Conservation (phyloP, 2,113 vertebrate species). For the Salminus brasiliensis region DNA sequence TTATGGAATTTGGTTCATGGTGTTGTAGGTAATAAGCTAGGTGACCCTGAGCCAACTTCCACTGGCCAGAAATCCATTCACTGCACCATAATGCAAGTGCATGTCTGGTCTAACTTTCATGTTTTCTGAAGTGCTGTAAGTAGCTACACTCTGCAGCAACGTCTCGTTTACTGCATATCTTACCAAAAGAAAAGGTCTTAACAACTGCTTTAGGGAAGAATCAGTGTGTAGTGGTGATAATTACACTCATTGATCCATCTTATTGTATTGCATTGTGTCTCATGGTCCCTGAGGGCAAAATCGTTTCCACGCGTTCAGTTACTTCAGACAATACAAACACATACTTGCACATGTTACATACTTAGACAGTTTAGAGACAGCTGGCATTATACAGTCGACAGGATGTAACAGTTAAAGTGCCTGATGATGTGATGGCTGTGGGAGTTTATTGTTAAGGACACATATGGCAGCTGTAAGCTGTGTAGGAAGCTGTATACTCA, state of each 20-base stretch:
- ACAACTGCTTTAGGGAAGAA: neutral
- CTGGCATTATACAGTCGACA: too few species aligned
- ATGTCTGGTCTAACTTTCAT: neutral
- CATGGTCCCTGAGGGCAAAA: too few species aligned
- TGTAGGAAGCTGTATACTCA: too few species aligned
- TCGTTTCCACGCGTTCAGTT: too few species aligned
- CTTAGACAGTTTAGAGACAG: too few species aligned
- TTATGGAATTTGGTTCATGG: neutral
- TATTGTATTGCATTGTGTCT: neutral
- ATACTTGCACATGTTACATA: too few species aligned
- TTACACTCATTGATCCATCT: neutral
- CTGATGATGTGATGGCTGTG: too few species aligned
- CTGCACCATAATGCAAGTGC: neutral
- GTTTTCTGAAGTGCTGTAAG: neutral
- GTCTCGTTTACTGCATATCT: neutral
- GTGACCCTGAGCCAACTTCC: neutral
- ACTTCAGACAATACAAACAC: too few species aligned
- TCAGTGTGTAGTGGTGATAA: neutral
- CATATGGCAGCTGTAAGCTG: too few species aligned
- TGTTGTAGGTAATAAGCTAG: neutral
- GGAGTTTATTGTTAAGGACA: too few species aligned
- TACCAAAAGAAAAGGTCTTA: neutral
- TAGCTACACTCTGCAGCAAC: neutral
- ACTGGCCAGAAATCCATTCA: neutral
- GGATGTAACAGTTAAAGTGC: too few species aligned